Evolutionary conservation across 1,140 invertebrate species (phyloP).

Genomic region (Hylaeus anthracinus): DNA sequence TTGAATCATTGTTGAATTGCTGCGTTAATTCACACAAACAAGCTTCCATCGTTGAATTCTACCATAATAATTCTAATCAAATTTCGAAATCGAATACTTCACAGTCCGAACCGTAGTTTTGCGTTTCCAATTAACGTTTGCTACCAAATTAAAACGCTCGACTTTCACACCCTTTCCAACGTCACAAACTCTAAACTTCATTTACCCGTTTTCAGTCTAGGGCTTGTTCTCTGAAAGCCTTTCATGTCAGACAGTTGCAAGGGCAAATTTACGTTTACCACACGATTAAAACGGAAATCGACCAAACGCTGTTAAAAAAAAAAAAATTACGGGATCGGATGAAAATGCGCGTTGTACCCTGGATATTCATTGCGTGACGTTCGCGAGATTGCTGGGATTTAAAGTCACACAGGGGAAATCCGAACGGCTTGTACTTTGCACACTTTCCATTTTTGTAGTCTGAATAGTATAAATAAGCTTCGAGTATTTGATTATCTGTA

Average conservation of each 20-base stretch:
- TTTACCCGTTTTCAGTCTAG: background rate
- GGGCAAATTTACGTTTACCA: background rate
- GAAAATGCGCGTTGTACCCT: background rate
- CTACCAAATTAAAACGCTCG: background rate
- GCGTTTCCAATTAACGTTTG: background rate
- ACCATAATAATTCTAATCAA: no score
- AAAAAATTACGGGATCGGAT: background rate
- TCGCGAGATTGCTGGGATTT: background rate
- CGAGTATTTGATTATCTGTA: background rate
- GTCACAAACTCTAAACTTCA: background rate
- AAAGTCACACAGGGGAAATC: background rate
- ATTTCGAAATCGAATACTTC: no score
- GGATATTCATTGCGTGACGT: background rate
- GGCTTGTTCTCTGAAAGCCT: background rate
- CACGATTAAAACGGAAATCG: background rate
- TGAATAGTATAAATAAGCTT: background rate
- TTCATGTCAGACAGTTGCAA: background rate
- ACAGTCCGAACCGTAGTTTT: background rate
- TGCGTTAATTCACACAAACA: no score
- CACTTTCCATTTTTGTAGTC: conserved; percentile 1
- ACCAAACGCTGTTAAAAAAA: background rate
- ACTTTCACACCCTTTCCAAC: background rate
- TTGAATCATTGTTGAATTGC: no score
- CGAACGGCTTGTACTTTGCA: background rate
- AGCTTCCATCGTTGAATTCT: no score